Conservation (phyloP, 2,113 vertebrate genomes). For the Rhea pennata region DNA sequence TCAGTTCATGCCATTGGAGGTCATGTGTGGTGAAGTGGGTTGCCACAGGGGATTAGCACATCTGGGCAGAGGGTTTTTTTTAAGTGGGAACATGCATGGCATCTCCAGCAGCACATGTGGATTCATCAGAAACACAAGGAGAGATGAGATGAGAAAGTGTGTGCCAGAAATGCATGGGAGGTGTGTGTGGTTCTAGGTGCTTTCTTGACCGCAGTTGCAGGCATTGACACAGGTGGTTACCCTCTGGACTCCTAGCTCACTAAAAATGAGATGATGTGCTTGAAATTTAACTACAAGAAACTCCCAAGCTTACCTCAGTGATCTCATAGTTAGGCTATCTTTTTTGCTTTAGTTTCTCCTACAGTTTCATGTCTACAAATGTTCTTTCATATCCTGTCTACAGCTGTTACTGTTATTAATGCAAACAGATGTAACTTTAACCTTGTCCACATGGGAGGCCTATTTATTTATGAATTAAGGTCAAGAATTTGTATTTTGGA, state of each 20-base stretch:
- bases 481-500: not conserved
- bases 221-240: not conserved
- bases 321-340: not conserved
- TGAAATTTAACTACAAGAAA: not conserved
- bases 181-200: not conserved
- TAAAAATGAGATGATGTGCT: not conserved
- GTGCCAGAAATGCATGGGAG: not conserved
- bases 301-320: not conserved
- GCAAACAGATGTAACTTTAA: not conserved
- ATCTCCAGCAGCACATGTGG: not conserved
- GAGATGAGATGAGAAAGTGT: not conserved
- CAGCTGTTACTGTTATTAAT: not conserved
- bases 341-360: not conserved
- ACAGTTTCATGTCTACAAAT: rapidly evolving
- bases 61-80: conserved; percentile 52
- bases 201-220: not conserved
- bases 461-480: not conserved
- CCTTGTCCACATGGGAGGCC: not conserved
- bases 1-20: conserved; percentile 40
- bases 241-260: not conserved
- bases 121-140: not conserved
- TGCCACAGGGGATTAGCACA: conserved; percentile 63
- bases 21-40: conserved; percentile 42
- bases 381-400: not conserved
- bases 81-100: not conserved